Evolutionary conservation across 2,888 invertebrate species (phyloP).

Genomic region (Cheilosia impressa): DNA sequence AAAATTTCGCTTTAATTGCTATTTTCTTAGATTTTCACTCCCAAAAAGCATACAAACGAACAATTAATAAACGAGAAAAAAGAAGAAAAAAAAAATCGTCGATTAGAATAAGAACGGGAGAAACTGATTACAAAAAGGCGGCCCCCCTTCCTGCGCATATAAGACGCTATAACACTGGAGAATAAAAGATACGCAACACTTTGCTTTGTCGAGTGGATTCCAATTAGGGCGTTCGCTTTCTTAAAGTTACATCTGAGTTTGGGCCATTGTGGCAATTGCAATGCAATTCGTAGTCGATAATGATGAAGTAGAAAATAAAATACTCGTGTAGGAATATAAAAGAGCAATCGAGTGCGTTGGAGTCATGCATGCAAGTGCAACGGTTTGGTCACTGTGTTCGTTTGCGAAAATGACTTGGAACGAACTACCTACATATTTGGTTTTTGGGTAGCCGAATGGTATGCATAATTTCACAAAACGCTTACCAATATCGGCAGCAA

Average conservation of each 20-base stretch:
- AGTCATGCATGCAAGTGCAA: too few relatives aligned
- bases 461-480: too few relatives aligned
- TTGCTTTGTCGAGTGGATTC: slow-evolving; percentile 17
- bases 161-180: slow-evolving; percentile 32
- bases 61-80: slow-evolving; percentile 25
- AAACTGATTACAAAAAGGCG: slow-evolving; percentile 52
- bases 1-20: slow-evolving; percentile 11
- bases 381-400: too few relatives aligned
- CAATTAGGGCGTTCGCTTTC: slow-evolving; percentile 8
- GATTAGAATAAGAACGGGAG: slow-evolving; percentile 60
- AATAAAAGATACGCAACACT: slow-evolving; percentile 44
- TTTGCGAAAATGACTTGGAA: too few relatives aligned
- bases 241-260: neutral
- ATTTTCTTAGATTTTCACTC: slow-evolving; percentile 23
- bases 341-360: neutral
- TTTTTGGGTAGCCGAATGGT: too few relatives aligned
- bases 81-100: slow-evolving; percentile 21
- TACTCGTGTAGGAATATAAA: neutral
- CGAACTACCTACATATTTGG: too few relatives aligned
- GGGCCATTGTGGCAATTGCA: neutral
- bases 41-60: slow-evolving; percentile 5
- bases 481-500: too few relatives aligned
- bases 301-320: neutral
- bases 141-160: slow-evolving; percentile 27
- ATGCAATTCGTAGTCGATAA: neutral